Conservation (phyloP, 1,140 invertebrate species). For the Drosophila pallidifrons region DNA sequence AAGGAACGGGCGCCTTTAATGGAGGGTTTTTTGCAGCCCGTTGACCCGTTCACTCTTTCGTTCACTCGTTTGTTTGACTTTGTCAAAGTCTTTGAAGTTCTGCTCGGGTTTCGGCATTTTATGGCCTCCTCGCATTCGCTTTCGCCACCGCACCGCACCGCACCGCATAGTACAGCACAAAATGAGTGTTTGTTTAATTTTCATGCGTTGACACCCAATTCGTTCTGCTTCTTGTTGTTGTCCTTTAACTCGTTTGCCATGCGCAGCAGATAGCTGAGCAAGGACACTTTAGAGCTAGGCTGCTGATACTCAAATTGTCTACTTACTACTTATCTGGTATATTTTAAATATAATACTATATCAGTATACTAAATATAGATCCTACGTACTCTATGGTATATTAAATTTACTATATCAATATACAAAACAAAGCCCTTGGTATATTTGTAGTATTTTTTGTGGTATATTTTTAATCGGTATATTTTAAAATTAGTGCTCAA, state of each 20-base stretch:
- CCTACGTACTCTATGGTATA: too few relatives aligned
- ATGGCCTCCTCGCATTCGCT: background rate
- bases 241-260: slow-evolving; percentile 42
- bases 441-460: too few relatives aligned
- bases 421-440: too few relatives aligned
- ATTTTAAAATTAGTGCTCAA: background rate
- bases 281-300: background rate
- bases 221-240: slow-evolving; percentile 22
- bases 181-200: slow-evolving; percentile 78
- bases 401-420: too few relatives aligned
- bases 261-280: background rate
- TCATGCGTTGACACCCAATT: slow-evolving; percentile 80
- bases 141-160: background rate
- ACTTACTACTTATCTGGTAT: background rate
- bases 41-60: slow-evolving; percentile 23
- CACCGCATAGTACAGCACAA: slow-evolving; percentile 23
- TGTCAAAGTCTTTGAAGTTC: slow-evolving; percentile 48
- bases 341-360: background rate
- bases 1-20: background rate
- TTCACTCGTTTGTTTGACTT: slow-evolving; percentile 21
- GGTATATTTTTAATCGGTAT: too few relatives aligned
- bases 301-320: background rate
- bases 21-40: slow-evolving; percentile 26
- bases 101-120: background rate
- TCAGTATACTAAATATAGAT: background rate